These are phyloP conservation scores for Ispidina picta DNA, from an alignment of 2,797 vertebrate species.

Conservation along the genomic window DNA sequence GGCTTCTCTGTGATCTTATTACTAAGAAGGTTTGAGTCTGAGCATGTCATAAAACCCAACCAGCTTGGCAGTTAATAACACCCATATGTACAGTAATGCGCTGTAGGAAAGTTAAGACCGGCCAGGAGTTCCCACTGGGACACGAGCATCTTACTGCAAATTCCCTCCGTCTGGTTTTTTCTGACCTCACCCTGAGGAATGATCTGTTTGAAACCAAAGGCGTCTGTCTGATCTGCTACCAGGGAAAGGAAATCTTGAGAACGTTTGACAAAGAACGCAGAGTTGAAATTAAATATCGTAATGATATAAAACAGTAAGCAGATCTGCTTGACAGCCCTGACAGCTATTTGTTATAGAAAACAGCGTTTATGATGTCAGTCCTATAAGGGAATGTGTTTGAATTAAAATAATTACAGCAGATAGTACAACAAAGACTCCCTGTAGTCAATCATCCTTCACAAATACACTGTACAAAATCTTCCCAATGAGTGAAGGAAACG, in stretches of 20 bases:
- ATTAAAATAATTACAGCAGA: slow-evolving; percentile 79
- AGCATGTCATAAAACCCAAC: neutral
- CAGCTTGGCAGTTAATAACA: neutral
- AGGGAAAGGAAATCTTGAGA: slow-evolving; percentile 59
- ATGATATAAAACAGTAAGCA: slow-evolving; percentile 80
- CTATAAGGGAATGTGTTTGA: slow-evolving; percentile 73
- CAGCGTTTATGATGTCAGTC: slow-evolving; percentile 77
- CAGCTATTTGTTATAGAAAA: slow-evolving; percentile 80
- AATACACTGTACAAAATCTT: slow-evolving; percentile 45
- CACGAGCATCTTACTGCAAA: neutral
- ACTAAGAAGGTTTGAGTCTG: neutral
- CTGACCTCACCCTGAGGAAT: slow-evolving; percentile 22
- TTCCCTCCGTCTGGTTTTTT: neutral
- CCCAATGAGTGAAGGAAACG: slow-evolving; percentile 1
- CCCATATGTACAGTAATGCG: neutral
- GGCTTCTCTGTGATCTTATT: slow-evolving; percentile 34
- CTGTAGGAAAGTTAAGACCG: neutral
- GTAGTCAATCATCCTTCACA: slow-evolving; percentile 73
- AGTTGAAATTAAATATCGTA: slow-evolving; percentile 78
- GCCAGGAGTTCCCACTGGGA: neutral
- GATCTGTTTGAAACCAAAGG: slow-evolving; percentile 17
- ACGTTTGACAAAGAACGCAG: slow-evolving; percentile 42
- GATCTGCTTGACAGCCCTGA: slow-evolving; percentile 77
- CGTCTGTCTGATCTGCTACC: slow-evolving; percentile 35
- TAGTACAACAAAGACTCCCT: slow-evolving; percentile 76